These are phyloP conservation scores for Varanus komodoensis DNA, from an alignment of 2,113 vertebrate species.

Conservation along the genomic window DNA sequence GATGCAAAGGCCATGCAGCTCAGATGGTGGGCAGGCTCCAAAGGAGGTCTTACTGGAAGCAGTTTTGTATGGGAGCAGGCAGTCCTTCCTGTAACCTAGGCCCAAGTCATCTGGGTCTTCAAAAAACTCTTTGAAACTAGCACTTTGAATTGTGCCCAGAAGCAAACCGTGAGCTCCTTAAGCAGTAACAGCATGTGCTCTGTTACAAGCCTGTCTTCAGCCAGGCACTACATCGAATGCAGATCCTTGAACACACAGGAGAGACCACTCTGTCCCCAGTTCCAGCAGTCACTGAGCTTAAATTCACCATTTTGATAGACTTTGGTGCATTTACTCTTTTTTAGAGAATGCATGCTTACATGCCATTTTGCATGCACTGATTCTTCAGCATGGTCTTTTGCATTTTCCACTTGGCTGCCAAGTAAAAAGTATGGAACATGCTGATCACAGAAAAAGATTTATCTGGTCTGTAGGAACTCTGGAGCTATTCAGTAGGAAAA, in stretches of 20 bases:
- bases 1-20: not conserved
- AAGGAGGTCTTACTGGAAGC: not conserved
- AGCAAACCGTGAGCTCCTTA: not conserved
- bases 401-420: slow-evolving; percentile 10
- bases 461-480: slow-evolving; percentile 39
- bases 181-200: not conserved
- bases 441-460: slow-evolving; percentile 38
- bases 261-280: slow-evolving; percentile 52
- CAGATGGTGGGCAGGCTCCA: not conserved
- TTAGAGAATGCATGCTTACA: slow-evolving; percentile 44
- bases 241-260: slow-evolving; percentile 46
- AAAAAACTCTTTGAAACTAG: not conserved
- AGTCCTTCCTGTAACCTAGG: not conserved
- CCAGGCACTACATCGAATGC: slow-evolving; percentile 50
- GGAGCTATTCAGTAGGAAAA: not conserved
- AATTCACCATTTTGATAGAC: slow-evolving; percentile 38
- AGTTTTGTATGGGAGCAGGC: not conserved
- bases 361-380: slow-evolving; percentile 50
- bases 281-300: slow-evolving; percentile 50
- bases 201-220: slow-evolving; percentile 17
- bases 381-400: slow-evolving; percentile 18
- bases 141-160: not conserved
- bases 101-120: not conserved
- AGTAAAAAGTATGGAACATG: slow-evolving; percentile 33
- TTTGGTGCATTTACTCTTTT: slow-evolving; percentile 53